Evolutionary conservation across 2,888 invertebrate species (phyloP).

Genomic region (Agonopterix arenella): DNA sequence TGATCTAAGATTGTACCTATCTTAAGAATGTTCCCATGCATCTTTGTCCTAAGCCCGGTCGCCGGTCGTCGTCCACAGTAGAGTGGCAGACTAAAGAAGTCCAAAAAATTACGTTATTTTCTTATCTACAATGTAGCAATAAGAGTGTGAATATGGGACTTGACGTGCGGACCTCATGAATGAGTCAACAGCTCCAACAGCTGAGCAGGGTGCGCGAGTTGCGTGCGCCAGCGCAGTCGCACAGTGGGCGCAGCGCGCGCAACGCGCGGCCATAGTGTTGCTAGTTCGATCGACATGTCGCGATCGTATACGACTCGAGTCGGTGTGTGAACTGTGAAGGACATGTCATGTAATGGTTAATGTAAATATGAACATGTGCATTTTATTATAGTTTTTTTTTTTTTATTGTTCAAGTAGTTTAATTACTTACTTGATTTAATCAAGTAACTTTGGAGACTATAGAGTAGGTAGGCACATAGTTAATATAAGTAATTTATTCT

Average conservation of each 20-base stretch:
- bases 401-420: background rate
- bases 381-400: constrained; percentile 4
- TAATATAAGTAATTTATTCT: no score
- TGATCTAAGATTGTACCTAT: no score
- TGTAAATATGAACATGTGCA: constrained; percentile 10
- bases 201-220: background rate
- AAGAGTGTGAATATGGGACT: no score
- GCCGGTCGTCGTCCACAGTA: background rate
- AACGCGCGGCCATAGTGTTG: constrained; percentile 31
- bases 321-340: constrained; percentile 28
- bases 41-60: background rate
- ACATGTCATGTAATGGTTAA: constrained; percentile 18
- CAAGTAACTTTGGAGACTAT: no score
- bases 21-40: background rate
- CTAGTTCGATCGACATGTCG: constrained; percentile 9
- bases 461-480: no score
- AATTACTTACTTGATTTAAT: constrained; percentile 1
- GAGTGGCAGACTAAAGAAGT: no score
- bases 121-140: no score
- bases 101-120: no score
- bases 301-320: constrained; percentile 13
- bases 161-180: background rate
- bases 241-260: constrained; percentile 59
- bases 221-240: constrained; percentile 18
- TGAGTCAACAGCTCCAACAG: background rate